phyloP scores from a whole-genome alignment of 2,113 vertebrate species.

The Carlito syrichta region DNA sequence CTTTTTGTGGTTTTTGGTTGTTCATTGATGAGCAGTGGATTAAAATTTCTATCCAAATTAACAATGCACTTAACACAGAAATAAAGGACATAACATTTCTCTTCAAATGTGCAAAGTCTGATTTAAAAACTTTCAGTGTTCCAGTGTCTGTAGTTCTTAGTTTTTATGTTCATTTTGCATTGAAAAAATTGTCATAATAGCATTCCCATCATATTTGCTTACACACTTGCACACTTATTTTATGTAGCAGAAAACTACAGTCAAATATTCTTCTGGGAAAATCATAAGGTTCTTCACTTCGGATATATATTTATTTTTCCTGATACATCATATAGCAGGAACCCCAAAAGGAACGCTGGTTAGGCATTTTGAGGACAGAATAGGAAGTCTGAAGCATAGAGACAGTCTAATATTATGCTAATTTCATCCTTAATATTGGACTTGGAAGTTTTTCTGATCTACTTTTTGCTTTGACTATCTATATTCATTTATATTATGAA shows the following conservation, averaged over 20 bases:
- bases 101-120: not conserved
- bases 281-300: not conserved
- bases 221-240: constrained; percentile 26
- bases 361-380: not conserved
- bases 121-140: constrained; percentile 35
- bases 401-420: constrained; percentile 10
- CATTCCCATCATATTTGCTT: constrained; percentile 52
- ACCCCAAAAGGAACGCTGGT: not conserved
- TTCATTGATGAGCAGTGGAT: not conserved
- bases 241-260: not conserved
- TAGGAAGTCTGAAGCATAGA: constrained; percentile 15
- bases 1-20: constrained; percentile 20
- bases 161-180: constrained; percentile 43
- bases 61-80: not conserved
- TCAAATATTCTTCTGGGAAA: constrained; percentile 30
- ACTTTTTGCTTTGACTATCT: constrained; percentile 10
- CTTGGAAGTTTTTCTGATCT: constrained; percentile 27
- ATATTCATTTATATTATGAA: constrained; percentile 34
- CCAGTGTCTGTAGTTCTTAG: not conserved
- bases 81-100: constrained; percentile 1
- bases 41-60: constrained; percentile 20
- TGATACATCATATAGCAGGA: not conserved
- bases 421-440: constrained; percentile 37
- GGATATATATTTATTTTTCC: constrained; percentile 16
- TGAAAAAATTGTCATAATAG: constrained; percentile 42